Conservation (phyloP, 1,140 invertebrate species). For the Drosophila neocordata region DNA sequence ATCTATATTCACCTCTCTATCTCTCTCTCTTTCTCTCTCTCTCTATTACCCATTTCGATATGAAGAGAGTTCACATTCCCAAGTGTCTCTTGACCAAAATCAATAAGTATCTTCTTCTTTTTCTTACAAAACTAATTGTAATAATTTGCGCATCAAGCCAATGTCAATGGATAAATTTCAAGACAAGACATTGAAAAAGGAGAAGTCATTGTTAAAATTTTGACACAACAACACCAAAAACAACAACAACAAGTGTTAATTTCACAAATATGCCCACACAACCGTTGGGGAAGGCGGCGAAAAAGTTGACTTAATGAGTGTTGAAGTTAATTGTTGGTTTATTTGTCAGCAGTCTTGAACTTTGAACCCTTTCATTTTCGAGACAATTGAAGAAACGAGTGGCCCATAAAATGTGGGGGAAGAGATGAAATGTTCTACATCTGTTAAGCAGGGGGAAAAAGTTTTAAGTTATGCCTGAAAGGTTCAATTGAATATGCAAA, state of each 20-base stretch:
- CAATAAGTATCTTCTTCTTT: constrained; percentile 56
- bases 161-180: constrained; percentile 11
- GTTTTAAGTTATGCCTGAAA: background rate
- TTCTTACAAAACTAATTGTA: constrained; percentile 58
- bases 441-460: background rate
- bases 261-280: constrained; percentile 52
- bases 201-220: constrained; percentile 41
- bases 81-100: constrained; percentile 69
- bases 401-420: background rate
- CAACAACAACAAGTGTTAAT: constrained; percentile 67
- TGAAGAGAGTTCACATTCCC: constrained; percentile 51
- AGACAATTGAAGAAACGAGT: constrained; percentile 52
- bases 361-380: constrained; percentile 58
- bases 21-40: background rate
- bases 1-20: background rate
- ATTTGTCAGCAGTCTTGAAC: constrained; percentile 73
- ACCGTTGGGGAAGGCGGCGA: constrained; percentile 5
- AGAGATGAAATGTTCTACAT: background rate
- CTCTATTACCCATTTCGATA: background rate
- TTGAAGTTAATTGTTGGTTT: constrained; percentile 73
- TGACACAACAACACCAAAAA: constrained; percentile 24
- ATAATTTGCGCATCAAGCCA: constrained; percentile 55
- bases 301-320: constrained; percentile 61
- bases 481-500: constrained; percentile 9
- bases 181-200: constrained; percentile 13